These are phyloP conservation scores for Aphaenogaster rudis DNA, from an alignment of 1,140 invertebrate genomes.

Conservation along the genomic window DNA sequence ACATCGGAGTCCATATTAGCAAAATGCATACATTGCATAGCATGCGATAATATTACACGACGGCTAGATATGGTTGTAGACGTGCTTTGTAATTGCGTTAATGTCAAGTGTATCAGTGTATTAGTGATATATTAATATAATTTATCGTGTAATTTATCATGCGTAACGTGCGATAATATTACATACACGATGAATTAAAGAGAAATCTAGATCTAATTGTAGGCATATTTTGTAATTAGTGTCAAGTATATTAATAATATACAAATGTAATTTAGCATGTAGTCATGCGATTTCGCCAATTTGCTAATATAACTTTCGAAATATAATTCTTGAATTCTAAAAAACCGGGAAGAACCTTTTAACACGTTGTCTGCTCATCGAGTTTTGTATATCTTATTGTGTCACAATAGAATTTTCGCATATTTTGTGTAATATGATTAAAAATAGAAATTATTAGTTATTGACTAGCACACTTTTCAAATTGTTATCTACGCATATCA, in stretches of 20 bases:
- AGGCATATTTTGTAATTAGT: neutral
- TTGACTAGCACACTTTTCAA: neutral
- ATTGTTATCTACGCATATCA: neutral
- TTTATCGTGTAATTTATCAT: neutral
- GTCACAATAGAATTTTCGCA: neutral
- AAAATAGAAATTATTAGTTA: neutral
- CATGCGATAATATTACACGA: neutral
- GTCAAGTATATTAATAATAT: neutral
- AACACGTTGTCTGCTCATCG: neutral
- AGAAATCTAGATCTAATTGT: neutral
- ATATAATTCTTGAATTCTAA: neutral
- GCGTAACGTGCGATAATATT: neutral
- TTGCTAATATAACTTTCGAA: neutral
- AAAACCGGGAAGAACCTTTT: neutral
- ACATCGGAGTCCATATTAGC: constrained; percentile 3
- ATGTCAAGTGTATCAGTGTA: too few species aligned
- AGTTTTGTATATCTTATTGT: neutral
- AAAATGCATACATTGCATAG: neutral
- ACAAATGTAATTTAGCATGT: neutral
- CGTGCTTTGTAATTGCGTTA: too few species aligned
- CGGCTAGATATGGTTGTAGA: too few species aligned
- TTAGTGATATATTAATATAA: too few species aligned
- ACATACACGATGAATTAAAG: neutral
- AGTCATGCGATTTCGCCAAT: neutral
- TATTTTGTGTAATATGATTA: neutral